Evolutionary conservation across 2,797 vertebrate species (phyloP).

Genomic region (Cuniculus paca): DNA sequence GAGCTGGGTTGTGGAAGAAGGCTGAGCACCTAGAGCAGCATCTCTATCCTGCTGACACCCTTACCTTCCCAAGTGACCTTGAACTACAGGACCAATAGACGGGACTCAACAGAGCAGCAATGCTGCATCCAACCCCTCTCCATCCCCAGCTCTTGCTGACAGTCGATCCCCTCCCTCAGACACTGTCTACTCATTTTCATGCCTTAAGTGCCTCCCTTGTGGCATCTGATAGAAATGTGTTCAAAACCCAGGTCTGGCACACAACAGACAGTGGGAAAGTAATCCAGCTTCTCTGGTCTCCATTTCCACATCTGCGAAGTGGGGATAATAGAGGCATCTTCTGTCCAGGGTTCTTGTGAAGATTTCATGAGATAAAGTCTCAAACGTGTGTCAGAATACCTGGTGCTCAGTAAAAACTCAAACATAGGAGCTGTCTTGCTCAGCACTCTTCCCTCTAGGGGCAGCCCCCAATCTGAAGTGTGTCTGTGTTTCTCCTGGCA

Average conservation of each 20-base stretch:
- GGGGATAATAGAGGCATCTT: neutral
- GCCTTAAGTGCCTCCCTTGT: neutral
- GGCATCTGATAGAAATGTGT: neutral
- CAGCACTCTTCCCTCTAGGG: too few relatives aligned
- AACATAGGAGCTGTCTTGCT: neutral
- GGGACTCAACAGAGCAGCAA: neutral
- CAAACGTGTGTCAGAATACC: neutral
- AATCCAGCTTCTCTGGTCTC: neutral
- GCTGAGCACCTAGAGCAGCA: neutral
- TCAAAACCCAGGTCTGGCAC: neutral
- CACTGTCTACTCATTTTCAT: neutral
- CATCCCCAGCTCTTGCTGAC: neutral
- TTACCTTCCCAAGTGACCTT: neutral
- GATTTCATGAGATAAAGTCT: neutral
- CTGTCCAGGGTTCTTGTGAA: neutral
- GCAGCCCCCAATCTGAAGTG: neutral
- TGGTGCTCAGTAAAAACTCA: neutral
- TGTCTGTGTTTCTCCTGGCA: fast-evolving
- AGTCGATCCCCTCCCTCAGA: neutral
- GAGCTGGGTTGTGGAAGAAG: neutral
- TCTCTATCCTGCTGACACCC: neutral
- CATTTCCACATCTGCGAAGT: neutral
- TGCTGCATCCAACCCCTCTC: neutral
- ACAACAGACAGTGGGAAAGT: neutral
- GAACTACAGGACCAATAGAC: neutral